Evolutionary conservation across 2,113 vertebrate genomes (phyloP).

Genomic region (Hoplias malabaricus): DNA sequence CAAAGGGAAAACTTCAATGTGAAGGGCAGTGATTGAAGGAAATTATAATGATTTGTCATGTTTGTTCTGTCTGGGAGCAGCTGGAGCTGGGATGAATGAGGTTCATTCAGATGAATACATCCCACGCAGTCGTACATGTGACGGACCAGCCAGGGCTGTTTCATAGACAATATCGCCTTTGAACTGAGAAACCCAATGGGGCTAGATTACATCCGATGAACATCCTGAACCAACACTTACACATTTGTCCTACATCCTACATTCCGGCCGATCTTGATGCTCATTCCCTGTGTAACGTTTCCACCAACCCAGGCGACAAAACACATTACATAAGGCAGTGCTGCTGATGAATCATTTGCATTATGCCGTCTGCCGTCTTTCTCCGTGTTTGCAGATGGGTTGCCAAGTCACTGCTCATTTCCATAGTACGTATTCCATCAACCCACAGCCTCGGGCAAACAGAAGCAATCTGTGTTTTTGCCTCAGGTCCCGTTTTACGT

Average conservation of each 20-base stretch:
- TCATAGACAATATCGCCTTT: neutral
- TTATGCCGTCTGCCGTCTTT: neutral
- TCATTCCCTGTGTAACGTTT: neutral
- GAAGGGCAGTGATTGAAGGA: slow-evolving; percentile 21
- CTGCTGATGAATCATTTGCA: neutral
- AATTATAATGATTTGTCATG: slow-evolving; percentile 9
- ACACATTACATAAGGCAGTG: neutral
- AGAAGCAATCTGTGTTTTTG: slow-evolving; percentile 11
- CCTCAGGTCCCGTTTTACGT: slow-evolving; percentile 15
- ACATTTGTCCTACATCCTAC: neutral
- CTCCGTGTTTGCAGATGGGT: neutral
- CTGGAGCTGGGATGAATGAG: slow-evolving; percentile 14
- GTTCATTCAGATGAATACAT: neutral
- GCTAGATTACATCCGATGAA: neutral
- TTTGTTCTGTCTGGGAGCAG: slow-evolving; percentile 21
- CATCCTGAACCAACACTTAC: neutral
- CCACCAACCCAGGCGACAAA: neutral
- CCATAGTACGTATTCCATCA: neutral
- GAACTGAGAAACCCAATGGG: neutral
- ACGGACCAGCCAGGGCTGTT: neutral
- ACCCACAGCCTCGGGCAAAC: slow-evolving; percentile 8
- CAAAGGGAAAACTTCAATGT: neutral
- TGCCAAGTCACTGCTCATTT: neutral
- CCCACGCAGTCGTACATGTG: neutral
- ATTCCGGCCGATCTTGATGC: neutral